phyloP scores from a whole-genome alignment of 2,113 vertebrate genomes.

The Haplotaxodon microlepis region DNA sequence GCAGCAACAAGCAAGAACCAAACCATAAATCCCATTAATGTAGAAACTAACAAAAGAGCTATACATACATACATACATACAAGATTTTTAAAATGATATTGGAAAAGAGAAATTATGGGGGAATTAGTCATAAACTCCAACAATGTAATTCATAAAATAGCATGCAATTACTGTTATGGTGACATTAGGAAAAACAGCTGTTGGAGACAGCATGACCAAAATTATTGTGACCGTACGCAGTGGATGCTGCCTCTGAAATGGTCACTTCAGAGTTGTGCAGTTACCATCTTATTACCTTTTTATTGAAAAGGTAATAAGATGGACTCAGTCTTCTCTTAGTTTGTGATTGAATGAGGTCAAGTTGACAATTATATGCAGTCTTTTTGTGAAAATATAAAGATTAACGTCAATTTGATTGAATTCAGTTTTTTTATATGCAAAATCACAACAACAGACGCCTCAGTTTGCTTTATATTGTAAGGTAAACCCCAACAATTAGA shows the following conservation, averaged over 20 bases:
- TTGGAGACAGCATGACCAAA: neutral
- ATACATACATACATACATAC: neutral
- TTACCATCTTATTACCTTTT: neutral
- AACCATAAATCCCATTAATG: neutral
- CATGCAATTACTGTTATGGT: neutral
- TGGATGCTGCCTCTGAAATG: neutral
- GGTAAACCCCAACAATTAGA: neutral
- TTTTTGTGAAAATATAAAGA: neutral
- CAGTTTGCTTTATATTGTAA: neutral
- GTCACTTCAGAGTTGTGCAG: neutral
- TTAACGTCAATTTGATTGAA: neutral
- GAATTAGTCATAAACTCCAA: neutral
- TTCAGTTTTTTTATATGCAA: neutral
- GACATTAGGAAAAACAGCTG: neutral
- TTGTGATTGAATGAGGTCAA: neutral
- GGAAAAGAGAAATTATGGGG: neutral
- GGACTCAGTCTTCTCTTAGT: neutral
- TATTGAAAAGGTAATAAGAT: neutral
- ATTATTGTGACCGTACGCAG: accelerated
- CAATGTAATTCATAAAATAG: neutral
- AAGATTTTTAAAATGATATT: neutral
- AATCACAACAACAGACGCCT: neutral
- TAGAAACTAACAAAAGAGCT: neutral
- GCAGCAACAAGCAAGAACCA: neutral
- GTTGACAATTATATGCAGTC: neutral